A percentile compares a stretch with the other conserved stretches of the same genome.
Evolutionary conservation across 2,888 invertebrate species (phyloP).

Genomic region (Halictus ligatus): DNA sequence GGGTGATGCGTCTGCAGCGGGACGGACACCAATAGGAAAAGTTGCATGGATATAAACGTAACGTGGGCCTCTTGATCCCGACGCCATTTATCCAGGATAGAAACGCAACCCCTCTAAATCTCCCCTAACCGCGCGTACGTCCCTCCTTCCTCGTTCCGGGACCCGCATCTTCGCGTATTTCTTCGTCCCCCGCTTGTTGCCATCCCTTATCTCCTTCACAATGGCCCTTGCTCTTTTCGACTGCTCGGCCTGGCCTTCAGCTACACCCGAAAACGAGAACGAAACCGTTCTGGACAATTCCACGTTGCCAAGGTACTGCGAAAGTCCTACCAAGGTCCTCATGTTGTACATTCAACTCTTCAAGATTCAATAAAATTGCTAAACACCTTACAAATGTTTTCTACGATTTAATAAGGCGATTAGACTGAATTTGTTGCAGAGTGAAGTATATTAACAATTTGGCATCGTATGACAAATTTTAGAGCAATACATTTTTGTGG

Average conservation of each 20-base stretch:
- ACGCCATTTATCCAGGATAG: conserved; percentile 26
- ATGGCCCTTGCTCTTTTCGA: conserved; percentile 59
- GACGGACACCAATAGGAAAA: background rate
- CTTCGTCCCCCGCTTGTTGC: conserved; percentile 46
- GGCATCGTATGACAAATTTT: too few species aligned
- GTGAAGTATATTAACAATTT: too few species aligned
- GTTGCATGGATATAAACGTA: conserved; percentile 16
- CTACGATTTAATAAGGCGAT: too few species aligned
- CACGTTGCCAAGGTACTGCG: background rate
- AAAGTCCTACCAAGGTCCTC: background rate
- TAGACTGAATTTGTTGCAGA: too few species aligned
- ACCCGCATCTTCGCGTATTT: conserved; percentile 34
- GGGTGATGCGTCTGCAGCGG: background rate
- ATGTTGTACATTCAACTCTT: background rate
- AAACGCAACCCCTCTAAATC: conserved; percentile 45
- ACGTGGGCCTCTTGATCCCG: conserved; percentile 42
- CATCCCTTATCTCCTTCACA: conserved; percentile 52
- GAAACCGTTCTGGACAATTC: conserved; percentile 27
- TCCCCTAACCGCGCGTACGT: conserved; percentile 49
- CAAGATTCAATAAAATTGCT: background rate
- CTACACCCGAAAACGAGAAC: conserved; percentile 40
- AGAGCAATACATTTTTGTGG: background rate
- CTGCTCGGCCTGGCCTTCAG: conserved; percentile 36
- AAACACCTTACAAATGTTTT: too few species aligned
- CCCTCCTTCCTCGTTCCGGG: conserved; percentile 31